These are phyloP conservation scores for Mycteria americana DNA, from an alignment of 2,797 vertebrate genomes.

Conservation along the genomic window DNA sequence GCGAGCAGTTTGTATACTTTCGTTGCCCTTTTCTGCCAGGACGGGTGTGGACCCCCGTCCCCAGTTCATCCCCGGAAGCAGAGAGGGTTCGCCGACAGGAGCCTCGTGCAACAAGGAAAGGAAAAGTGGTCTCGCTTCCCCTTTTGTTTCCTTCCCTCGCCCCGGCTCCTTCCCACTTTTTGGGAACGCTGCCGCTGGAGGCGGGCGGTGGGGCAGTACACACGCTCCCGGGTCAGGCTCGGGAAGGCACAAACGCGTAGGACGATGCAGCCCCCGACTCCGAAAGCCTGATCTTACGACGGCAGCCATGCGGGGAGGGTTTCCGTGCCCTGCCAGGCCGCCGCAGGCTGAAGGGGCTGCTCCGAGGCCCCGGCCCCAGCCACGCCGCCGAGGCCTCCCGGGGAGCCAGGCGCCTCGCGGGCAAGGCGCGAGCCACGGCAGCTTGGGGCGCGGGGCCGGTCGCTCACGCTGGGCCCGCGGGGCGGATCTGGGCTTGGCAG, in stretches of 20 bases:
- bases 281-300: fast-evolving
- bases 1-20: not conserved
- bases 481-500: too few species aligned
- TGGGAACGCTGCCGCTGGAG: not conserved
- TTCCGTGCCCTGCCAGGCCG: fast-evolving
- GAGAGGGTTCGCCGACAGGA: not conserved
- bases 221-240: fast-evolving
- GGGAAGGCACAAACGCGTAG: fast-evolving
- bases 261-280: fast-evolving
- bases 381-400: fast-evolving
- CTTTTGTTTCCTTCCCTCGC: not conserved
- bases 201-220: fast-evolving
- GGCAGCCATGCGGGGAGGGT: not conserved
- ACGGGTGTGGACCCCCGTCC: too few species aligned
- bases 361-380: not conserved
- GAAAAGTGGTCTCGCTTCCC: not conserved
- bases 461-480: fast-evolving
- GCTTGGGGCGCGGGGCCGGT: fast-evolving
- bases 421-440: fast-evolving
- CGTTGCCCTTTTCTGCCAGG: not conserved
- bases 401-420: too few species aligned
- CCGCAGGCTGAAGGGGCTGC: not conserved
- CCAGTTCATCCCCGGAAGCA: fast-evolving
- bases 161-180: not conserved
- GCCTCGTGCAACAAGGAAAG: not conserved